Base-by-base conservation (phyloP, 2,888 invertebrate genomes). In the Lamproptera curius region DNA sequence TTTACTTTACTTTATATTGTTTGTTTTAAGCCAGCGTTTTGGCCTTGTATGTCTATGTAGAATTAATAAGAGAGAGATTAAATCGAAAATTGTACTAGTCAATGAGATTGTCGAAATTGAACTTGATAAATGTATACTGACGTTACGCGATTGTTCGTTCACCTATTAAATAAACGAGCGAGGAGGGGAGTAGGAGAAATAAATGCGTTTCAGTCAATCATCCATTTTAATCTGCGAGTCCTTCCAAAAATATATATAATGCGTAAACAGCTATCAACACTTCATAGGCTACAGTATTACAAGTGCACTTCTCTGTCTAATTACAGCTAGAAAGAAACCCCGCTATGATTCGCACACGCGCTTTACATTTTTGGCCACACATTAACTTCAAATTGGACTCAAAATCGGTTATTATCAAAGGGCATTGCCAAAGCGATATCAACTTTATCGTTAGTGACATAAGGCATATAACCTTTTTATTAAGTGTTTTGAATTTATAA, bases 211-310 rank as follows among this genome's bases (percentile, higher is more conserved):
- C 57, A 31, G 43, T 62, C 37, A 34, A 61, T 73, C 60, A 67
- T 72, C 73, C 56, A 67, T 76, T 81, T 82, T 83, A 84, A 73
- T 84, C 70, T 68, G 81, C 77, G 82, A 76, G 70, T 78, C 61
- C 64, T 76, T 85, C 80, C 81, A 86, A 86, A 85, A 86, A 86
- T 86, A 86, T 81, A 28, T 11, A 11, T 31, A 83, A 78, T 76
- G 76, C 78, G 59, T 74, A 71, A 63, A 20, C 37, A 65, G 67
- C 76, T 76, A 78, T 77, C 65, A 79, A 75, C 78, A 75, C 70
- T 65, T 69, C 69, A 76, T 77, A 68, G 61, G 69, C 80, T 76
- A 80, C 72, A 58, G 63, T 70, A 62, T 66, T 70, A 38, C 71
- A 72, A 79, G 79, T 76, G 78, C 79, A 78, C 78, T 77, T 78